Conservation (phyloP, 2,888 invertebrate genomes). For the Bombylius major region DNA sequence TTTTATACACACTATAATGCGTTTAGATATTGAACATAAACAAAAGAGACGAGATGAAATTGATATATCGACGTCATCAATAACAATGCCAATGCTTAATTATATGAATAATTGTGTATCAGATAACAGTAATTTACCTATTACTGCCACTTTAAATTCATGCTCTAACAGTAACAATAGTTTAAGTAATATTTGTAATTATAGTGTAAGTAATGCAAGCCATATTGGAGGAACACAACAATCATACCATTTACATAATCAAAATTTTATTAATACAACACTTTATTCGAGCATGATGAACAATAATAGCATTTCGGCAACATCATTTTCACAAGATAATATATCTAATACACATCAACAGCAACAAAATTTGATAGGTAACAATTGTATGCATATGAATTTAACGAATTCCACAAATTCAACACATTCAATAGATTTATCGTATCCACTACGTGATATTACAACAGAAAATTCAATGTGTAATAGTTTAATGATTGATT, state of each 20-base stretch:
- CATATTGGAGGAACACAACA: conserved; percentile 1
- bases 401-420: background rate
- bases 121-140: background rate
- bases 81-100: conserved; percentile 14
- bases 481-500: conserved; percentile 5
- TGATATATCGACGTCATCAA: background rate
- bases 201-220: conserved; percentile 8
- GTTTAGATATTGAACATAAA: conserved; percentile 77
- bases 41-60: conserved; percentile 39
- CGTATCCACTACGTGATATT: conserved; percentile 15
- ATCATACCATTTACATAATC: conserved; percentile 3
- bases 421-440: conserved; percentile 13
- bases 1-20: conserved; percentile 93
- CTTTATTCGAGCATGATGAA: background rate
- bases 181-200: conserved; percentile 7
- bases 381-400: background rate
- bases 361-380: conserved; percentile 1
- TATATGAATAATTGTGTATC: background rate
- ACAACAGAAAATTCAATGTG: background rate
- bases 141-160: background rate
- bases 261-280: background rate
- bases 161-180: background rate
- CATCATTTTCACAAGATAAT: background rate
- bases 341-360: background rate
- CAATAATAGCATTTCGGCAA: background rate